phyloP scores from a whole-genome alignment of 1,140 invertebrate genomes.

The Diuraphis noxia region DNA sequence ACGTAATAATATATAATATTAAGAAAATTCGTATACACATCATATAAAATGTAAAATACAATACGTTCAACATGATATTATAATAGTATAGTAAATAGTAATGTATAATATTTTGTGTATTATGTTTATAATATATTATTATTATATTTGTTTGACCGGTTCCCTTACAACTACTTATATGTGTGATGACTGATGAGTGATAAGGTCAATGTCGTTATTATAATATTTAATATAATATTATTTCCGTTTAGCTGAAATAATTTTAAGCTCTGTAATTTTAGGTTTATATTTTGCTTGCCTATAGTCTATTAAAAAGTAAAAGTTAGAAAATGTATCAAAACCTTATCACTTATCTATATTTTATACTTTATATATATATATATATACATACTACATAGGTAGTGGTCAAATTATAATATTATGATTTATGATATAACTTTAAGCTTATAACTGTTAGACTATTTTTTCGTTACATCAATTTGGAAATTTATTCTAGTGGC shows the following conservation, averaged over 20 bases:
- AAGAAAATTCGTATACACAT: not conserved
- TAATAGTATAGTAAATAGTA: not conserved
- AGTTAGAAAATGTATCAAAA: not conserved
- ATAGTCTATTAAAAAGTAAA: not conserved
- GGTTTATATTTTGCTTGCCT: not conserved
- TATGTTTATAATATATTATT: not conserved
- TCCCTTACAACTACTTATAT: not conserved
- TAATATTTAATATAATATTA: not conserved
- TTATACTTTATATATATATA: too few species aligned
- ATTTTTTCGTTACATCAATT: not conserved
- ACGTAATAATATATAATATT: not conserved
- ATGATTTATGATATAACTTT: not conserved
- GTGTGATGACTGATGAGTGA: not conserved
- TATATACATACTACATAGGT: not conserved
- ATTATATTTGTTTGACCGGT: not conserved
- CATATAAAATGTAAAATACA: too few species aligned
- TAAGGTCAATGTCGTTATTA: constrained; percentile 7
- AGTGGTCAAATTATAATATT: not conserved
- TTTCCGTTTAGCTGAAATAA: not conserved
- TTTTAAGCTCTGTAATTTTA: not conserved
- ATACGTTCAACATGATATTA: not conserved
- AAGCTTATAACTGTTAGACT: not conserved
- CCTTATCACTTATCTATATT: too few species aligned
- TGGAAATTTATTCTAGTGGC: not conserved
- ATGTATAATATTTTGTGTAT: not conserved